These are phyloP conservation scores for Idaea biselata DNA, from an alignment of 2,888 invertebrate genomes.

Conservation along the genomic window DNA sequence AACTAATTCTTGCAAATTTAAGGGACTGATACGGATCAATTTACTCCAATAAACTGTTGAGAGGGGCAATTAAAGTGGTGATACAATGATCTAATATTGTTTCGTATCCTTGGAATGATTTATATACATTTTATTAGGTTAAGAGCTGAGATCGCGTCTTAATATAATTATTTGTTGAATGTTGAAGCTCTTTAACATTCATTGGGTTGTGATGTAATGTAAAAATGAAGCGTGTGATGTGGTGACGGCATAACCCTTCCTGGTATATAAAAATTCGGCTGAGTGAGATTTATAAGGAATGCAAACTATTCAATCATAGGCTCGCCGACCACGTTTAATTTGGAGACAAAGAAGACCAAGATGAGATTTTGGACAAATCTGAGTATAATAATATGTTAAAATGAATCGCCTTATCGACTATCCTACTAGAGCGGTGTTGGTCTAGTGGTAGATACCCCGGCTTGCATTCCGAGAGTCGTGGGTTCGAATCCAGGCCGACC, in stretches of 20 bases:
- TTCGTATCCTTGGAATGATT: neutral
- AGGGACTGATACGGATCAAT: neutral
- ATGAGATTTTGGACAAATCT: too few relatives aligned
- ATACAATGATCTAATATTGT: neutral
- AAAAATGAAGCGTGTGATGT: neutral
- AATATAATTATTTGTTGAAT: neutral
- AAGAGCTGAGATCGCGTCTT: constrained; percentile 3
- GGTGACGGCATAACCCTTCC: neutral
- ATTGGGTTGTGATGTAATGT: neutral
- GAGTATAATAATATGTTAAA: too few relatives aligned
- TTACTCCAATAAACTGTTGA: neutral
- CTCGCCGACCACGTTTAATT: too few relatives aligned
- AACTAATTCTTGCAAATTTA: neutral
- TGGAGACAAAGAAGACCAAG: too few relatives aligned
- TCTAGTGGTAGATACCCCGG: too few relatives aligned
- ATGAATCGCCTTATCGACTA: too few relatives aligned
- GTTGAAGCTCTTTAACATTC: neutral
- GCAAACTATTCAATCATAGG: neutral
- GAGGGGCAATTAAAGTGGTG: neutral
- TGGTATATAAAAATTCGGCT: neutral
- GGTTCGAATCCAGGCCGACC: too few relatives aligned
- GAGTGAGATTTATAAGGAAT: neutral
- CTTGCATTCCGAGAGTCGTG: too few relatives aligned
- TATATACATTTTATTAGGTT: neutral
- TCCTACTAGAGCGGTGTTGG: too few relatives aligned